Conservation (phyloP, 2,888 invertebrate genomes). For the Magallana nippona region DNA sequence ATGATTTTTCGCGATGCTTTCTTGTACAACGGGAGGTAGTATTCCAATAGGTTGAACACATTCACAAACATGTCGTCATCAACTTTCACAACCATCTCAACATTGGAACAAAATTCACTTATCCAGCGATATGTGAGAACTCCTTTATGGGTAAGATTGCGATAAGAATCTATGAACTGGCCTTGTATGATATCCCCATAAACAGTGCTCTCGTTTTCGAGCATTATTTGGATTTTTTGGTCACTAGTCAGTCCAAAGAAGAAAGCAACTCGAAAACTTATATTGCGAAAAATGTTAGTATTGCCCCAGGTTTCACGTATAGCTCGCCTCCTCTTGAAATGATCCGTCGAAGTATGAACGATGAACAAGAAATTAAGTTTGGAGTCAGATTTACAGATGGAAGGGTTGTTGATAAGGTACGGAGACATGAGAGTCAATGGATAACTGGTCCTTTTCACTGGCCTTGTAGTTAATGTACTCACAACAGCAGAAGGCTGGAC, state of each 20-base stretch:
- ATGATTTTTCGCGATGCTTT: constrained; percentile 59
- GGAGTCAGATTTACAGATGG: constrained; percentile 58
- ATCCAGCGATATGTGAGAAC: constrained; percentile 69
- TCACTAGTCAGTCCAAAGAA: constrained; percentile 63
- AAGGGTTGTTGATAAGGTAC: constrained; percentile 65
- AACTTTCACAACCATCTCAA: constrained; percentile 66
- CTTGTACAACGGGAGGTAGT: constrained; percentile 59
- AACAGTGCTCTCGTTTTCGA: constrained; percentile 67
- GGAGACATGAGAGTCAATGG: constrained; percentile 64
- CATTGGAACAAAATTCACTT: constrained; percentile 64
- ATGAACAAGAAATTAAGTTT: constrained; percentile 64
- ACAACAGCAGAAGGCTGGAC: neutral
- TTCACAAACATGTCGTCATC: constrained; percentile 75
- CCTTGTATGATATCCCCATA: constrained; percentile 73
- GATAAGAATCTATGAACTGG: constrained; percentile 68
- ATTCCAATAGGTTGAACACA: constrained; percentile 65
- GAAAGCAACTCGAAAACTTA: constrained; percentile 65
- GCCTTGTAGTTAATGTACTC: neutral
- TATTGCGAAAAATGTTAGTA: constrained; percentile 56
- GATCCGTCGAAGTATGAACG: constrained; percentile 65
- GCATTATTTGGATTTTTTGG: constrained; percentile 57
- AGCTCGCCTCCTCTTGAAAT: constrained; percentile 63
- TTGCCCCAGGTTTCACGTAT: constrained; percentile 73
- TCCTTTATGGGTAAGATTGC: constrained; percentile 73
- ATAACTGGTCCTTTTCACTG: constrained; percentile 51